Conservation (phyloP, 1,140 invertebrate species). For the Cydia fagiglandana region DNA sequence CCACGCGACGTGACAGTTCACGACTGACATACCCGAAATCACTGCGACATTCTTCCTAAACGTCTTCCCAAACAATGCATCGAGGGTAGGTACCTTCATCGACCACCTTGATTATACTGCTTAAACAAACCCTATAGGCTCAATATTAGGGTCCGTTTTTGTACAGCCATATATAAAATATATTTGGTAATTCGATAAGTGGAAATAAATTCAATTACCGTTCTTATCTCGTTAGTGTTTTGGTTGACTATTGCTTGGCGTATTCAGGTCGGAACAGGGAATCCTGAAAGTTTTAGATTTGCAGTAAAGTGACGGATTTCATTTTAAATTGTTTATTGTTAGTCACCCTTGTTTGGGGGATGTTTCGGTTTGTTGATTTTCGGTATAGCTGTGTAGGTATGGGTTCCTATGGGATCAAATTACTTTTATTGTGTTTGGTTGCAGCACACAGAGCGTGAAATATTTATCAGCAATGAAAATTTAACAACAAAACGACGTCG, state of each 20-base stretch:
- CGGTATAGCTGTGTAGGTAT: constrained; percentile 19
- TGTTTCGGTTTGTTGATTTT: constrained; percentile 32
- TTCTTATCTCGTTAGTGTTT: constrained; percentile 21
- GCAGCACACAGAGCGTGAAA: constrained; percentile 23
- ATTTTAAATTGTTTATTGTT: constrained; percentile 74
- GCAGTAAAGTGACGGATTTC: constrained; percentile 68
- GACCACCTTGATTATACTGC: constrained; percentile 36
- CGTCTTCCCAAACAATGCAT: constrained; percentile 64
- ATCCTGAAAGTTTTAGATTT: constrained; percentile 57
- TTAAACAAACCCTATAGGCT: background rate
- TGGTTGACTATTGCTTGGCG: constrained; percentile 34
- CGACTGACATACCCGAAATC: constrained; percentile 75
- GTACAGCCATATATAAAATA: background rate
- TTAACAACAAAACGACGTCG: background rate
- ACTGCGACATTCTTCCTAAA: constrained; percentile 70
- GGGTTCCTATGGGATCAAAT: constrained; percentile 33
- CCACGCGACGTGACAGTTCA: constrained; percentile 64
- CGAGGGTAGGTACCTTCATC: constrained; percentile 47
- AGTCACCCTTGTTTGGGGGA: constrained; percentile 39
- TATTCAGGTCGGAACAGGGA: constrained; percentile 39
- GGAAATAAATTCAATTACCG: constrained; percentile 23
- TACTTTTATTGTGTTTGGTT: constrained; percentile 30
- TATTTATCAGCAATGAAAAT: constrained; percentile 30
- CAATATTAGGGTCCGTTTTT: constrained; percentile 36
- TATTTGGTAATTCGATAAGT: constrained; percentile 14